Base-by-base conservation (phyloP, 2,888 invertebrate species). In the Tipula unca region DNA sequence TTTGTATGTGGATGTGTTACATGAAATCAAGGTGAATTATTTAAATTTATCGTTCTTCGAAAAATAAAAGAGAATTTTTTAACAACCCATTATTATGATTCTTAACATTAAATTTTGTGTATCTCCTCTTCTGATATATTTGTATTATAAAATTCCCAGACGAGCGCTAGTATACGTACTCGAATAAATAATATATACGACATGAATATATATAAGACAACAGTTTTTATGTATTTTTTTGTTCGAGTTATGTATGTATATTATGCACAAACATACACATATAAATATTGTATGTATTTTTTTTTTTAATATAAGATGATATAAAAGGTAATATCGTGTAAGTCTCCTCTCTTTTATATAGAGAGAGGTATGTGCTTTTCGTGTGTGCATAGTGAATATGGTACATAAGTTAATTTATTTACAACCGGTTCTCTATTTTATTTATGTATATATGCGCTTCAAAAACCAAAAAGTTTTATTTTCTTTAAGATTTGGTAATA, bases 41-140 rank as follows among this genome's bases (percentile, higher is more conserved):
- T 69, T 69, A 69, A 69, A 69, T 69, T 69, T 69, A 69, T 69
- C 69, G 10, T 69, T 69, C 69, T 69, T 69, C 69, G 69, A 25
- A 69, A 48, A 48, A 48, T 48, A 48, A 48, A 48, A 69, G 69
- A 69, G 69, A 69, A 25, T 69, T 69, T 48, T 69, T 69, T 69
- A 69, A 69, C 69, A 69, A 69, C 69, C 69, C 69, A 69, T 69
- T 69, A 69, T 69, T 69, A 69, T 69, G 69, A 69, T 25, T 69
- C 69, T 69, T 25, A 25, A 69, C 69, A 69, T 69, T 14, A 69
- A 69, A 69, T 69, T 69, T 69, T 69, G 10, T 69, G 69, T 25
- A 25, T 20, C 13, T 25, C 4, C 48, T 17, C 17, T 48, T 48
- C 4, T 48, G 10, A n/a, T 48, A 48, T 69, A 25, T 8, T 5